Evolutionary conservation across 2,113 vertebrate genomes (phyloP).

Genomic region (Ciconia boyciana): DNA sequence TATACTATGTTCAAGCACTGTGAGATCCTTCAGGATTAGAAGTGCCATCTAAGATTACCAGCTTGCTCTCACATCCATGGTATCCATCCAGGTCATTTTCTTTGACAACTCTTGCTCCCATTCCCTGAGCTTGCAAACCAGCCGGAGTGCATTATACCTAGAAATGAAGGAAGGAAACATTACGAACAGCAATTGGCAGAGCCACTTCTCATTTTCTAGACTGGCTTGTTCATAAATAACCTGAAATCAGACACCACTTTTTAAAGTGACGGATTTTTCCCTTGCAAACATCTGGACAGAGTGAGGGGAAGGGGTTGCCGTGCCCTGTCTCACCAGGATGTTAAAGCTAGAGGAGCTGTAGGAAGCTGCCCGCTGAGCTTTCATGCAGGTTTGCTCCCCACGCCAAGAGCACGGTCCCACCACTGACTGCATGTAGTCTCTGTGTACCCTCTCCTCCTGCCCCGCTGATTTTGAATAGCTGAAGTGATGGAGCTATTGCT

Average conservation of each 20-base stretch:
- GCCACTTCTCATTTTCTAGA: neutral
- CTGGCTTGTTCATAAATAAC: neutral
- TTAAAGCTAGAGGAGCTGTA: neutral
- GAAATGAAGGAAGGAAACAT: neutral
- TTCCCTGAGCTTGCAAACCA: neutral
- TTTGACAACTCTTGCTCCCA: neutral
- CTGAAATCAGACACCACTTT: neutral
- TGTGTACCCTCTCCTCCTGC: neutral
- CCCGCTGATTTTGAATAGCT: neutral
- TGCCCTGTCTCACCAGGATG: neutral
- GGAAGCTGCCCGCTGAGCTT: neutral
- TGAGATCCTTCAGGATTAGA: neutral
- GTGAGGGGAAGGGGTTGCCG: neutral
- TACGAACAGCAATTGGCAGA: neutral
- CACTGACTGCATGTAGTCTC: too few relatives aligned
- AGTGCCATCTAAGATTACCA: neutral
- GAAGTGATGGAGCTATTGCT: neutral
- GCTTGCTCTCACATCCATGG: neutral
- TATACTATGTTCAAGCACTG: neutral
- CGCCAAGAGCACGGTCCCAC: rapidly evolving
- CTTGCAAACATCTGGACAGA: neutral
- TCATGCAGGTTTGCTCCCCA: neutral
- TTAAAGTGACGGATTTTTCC: neutral
- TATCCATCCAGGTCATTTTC: neutral
- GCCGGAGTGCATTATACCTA: neutral